phyloP scores from a whole-genome alignment of 2,888 invertebrate genomes.

The Quadroppia sp. region DNA sequence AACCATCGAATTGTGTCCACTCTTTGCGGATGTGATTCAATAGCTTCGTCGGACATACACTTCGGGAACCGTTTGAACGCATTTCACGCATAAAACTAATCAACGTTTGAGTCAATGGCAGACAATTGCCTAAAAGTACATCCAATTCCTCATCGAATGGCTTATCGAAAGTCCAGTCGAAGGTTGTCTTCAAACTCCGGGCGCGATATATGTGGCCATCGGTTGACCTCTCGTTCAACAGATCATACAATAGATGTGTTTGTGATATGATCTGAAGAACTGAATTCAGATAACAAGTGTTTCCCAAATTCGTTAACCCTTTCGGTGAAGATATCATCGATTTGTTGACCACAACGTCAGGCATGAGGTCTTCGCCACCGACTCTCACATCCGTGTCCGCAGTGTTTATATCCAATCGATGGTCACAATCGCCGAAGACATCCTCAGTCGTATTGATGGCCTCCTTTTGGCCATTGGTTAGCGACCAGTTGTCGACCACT shows the following conservation, averaged over 20 bases:
- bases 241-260: slow-evolving; percentile 56
- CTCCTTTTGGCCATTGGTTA: background rate
- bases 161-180: background rate
- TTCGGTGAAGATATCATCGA: slow-evolving; percentile 51
- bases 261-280: slow-evolving; percentile 81
- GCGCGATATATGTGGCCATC: slow-evolving; percentile 35
- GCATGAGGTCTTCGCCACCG: background rate
- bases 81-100: slow-evolving; percentile 54
- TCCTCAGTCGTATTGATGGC: background rate
- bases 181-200: slow-evolving; percentile 6
- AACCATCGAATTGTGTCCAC: slow-evolving; percentile 39
- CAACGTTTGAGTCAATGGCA: slow-evolving; percentile 53
- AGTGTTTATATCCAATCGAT: background rate
- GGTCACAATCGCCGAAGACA: background rate
- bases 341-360: too few relatives aligned
- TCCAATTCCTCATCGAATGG: background rate
- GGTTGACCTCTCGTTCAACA: slow-evolving; percentile 38
- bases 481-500: background rate
- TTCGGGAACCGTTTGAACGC: slow-evolving; percentile 47
- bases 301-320: slow-evolving; percentile 85
- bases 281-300: slow-evolving; percentile 96
- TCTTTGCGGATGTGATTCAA: slow-evolving; percentile 32
- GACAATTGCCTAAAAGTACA: slow-evolving; percentile 51
- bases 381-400: background rate
- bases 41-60: slow-evolving; percentile 32